Evolutionary conservation across 2,113 vertebrate genomes (phyloP).

Genomic region (Gopherus evgoodei): DNA sequence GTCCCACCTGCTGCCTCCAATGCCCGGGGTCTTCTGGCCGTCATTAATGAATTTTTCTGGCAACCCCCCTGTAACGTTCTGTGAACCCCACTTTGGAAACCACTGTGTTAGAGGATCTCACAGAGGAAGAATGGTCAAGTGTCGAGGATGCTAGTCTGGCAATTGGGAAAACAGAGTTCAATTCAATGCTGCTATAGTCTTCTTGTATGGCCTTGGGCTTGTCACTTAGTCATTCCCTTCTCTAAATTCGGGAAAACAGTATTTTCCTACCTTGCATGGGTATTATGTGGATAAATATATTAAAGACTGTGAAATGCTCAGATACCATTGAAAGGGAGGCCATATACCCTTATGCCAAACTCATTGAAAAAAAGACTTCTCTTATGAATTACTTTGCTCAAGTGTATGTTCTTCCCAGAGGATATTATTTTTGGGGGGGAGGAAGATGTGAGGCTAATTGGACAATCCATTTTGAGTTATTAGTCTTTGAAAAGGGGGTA

Average conservation of each 20-base stretch:
- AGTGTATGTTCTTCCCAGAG: not conserved
- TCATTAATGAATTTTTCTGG: too few species aligned
- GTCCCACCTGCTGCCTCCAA: too few species aligned
- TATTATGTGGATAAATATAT: not conserved
- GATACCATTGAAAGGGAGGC: not conserved
- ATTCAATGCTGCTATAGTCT: not conserved
- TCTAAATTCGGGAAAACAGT: not conserved
- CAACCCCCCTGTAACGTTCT: too few species aligned
- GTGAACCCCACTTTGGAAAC: too few species aligned
- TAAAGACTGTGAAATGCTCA: not conserved
- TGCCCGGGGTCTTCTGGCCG: too few species aligned
- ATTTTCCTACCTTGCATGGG: not conserved
- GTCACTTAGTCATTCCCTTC: not conserved
- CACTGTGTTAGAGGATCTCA: not conserved
- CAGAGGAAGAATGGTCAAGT: not conserved
- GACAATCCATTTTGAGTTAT: not conserved
- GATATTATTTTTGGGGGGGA: not conserved
- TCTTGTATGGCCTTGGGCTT: not conserved
- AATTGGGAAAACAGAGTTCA: not conserved
- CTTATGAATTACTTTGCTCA: not conserved
- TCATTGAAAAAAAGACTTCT: not conserved
- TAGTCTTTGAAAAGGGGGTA: not conserved
- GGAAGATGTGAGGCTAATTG: not conserved
- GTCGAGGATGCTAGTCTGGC: not conserved
- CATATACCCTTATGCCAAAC: not conserved